These are phyloP conservation scores for Glandiceps talaboti DNA, from an alignment of 53 echinoderm and acorn worm species.

Conservation along the genomic window DNA sequence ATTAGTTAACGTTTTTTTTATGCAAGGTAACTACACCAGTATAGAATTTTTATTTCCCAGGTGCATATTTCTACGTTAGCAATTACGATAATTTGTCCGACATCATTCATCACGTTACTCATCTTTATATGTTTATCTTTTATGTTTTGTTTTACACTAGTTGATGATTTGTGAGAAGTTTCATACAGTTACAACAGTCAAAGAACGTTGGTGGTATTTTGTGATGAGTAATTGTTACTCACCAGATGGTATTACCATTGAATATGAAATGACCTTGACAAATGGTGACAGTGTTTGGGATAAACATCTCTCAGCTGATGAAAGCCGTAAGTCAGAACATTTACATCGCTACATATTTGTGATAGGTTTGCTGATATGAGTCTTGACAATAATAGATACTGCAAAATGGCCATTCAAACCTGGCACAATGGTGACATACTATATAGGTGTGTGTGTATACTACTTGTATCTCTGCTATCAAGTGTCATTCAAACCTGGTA, in stretches of 20 bases:
- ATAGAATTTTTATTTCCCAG: background rate
- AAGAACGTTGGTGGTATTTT: constrained; percentile 90
- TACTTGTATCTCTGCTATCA: no score
- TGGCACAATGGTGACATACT: no score
- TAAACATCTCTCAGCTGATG: constrained; percentile 87
- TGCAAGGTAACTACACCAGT: no score
- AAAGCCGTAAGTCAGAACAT: constrained; percentile 2
- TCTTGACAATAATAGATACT: no score
- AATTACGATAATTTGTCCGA: background rate
- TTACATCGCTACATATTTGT: no score
- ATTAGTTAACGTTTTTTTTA: no score
- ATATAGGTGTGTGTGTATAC: no score
- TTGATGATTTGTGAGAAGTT: constrained; percentile 59
- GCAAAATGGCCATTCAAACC: no score
- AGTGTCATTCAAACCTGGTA: no score
- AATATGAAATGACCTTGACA: constrained; percentile 77
- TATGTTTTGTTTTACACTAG: constrained; percentile 24
- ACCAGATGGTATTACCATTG: constrained; percentile 36
- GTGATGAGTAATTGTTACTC: constrained; percentile 69
- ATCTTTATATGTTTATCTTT: background rate
- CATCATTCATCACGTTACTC: background rate
- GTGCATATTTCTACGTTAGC: background rate
- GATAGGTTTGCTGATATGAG: no score
- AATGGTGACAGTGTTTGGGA: constrained; percentile 68
- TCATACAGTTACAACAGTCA: constrained; percentile 49